Percentiles rank a stretch among this genome's conserved stretches.
These are phyloP conservation scores for Latrodectus hesperus DNA, from an alignment of 2,888 invertebrate genomes.

Conservation along the genomic window DNA sequence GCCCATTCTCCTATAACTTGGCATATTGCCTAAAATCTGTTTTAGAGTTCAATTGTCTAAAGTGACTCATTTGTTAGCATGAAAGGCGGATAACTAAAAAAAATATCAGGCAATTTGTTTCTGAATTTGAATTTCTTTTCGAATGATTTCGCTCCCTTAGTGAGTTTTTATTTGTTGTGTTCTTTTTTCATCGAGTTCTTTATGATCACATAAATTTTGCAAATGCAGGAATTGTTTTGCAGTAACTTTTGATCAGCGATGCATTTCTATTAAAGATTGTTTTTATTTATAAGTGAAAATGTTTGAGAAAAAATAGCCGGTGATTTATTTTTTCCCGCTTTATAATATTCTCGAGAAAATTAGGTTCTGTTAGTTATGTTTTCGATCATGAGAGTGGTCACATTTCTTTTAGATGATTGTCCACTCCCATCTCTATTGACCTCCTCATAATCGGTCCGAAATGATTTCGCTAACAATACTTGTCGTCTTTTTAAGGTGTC, in stretches of 20 bases:
- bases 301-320: too few relatives aligned
- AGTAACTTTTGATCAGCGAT: too few relatives aligned
- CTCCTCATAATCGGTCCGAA: conserved; percentile 6
- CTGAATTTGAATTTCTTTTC: background rate
- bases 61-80: background rate
- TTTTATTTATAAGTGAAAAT: too few relatives aligned
- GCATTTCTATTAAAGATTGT: too few relatives aligned
- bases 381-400: background rate
- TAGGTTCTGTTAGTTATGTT: too few relatives aligned
- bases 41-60: background rate
- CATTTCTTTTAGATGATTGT: background rate
- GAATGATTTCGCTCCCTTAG: background rate
- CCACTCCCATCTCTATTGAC: background rate
- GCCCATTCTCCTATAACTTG: background rate
- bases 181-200: too few relatives aligned
- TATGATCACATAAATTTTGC: too few relatives aligned
- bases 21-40: conserved; percentile 1
- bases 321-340: too few relatives aligned
- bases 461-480: conserved; percentile 31
- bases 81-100: background rate
- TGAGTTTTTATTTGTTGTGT: too few relatives aligned
- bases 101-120: background rate
- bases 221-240: too few relatives aligned
- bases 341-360: too few relatives aligned
- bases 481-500: conserved; percentile 21